Conservation (phyloP, 2,888 invertebrate species). For the Hypolimnas misippus region DNA sequence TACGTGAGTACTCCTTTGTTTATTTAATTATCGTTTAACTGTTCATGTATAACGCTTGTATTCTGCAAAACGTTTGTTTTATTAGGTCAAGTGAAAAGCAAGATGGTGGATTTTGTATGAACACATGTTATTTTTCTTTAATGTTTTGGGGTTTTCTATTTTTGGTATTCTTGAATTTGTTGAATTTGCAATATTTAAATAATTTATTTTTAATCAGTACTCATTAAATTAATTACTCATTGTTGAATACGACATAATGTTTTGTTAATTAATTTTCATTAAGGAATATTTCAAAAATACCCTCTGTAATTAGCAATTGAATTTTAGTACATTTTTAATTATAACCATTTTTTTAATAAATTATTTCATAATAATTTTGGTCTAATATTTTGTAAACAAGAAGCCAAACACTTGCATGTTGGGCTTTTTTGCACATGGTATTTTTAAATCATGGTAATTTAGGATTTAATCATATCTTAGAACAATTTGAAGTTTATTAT, state of each 20-base stretch:
- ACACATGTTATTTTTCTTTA: slow-evolving; percentile 33
- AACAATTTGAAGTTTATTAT: too few relatives aligned
- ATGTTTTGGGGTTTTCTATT: background rate
- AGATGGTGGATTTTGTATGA: slow-evolving; percentile 41
- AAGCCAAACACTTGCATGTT: too few relatives aligned
- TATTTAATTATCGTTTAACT: slow-evolving; percentile 18
- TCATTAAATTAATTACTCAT: background rate
- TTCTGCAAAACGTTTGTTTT: slow-evolving; percentile 26
- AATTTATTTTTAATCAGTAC: background rate
- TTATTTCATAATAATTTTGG: too few relatives aligned
- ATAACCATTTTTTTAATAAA: background rate
- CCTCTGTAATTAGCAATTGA: background rate
- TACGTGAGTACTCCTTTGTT: slow-evolving; percentile 73
- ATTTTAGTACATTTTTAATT: background rate
- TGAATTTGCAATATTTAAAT: background rate
- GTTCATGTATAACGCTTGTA: slow-evolving; percentile 40
- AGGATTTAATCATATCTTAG: too few relatives aligned
- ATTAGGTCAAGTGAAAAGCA: slow-evolving; percentile 45
- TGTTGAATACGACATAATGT: background rate
- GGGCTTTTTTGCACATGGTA: too few relatives aligned
- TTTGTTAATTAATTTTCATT: background rate
- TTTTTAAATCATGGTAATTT: too few relatives aligned
- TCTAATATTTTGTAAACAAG: too few relatives aligned
- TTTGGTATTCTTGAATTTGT: background rate
- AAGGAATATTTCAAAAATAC: background rate